Evolutionary conservation across 2,888 invertebrate genomes (phyloP).

Genomic region (Steinernema hermaphroditum): DNA sequence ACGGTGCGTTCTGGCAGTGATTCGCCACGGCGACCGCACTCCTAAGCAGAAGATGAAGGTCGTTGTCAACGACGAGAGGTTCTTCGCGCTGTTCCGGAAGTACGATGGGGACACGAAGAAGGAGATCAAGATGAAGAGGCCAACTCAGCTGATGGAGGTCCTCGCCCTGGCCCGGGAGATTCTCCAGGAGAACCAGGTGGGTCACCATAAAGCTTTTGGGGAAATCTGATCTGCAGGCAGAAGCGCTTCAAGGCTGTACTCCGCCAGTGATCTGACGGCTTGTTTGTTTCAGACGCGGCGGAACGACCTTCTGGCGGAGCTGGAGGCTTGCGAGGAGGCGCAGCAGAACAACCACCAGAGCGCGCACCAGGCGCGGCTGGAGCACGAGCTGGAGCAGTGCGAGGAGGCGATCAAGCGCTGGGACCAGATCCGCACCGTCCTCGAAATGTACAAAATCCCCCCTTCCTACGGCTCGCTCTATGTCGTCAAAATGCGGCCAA

Average conservation of each 20-base stretch:
- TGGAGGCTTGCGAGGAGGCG: slow-evolving; percentile 43
- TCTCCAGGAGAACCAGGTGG: slow-evolving; percentile 55
- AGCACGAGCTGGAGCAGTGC: slow-evolving; percentile 71
- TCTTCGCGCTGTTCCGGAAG: slow-evolving; percentile 96
- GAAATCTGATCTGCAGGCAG: not conserved
- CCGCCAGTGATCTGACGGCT: not conserved
- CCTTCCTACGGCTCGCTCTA: slow-evolving; percentile 12
- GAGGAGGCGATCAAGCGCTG: slow-evolving; percentile 76
- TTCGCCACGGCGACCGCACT: slow-evolving; percentile 95
- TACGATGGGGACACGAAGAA: slow-evolving; percentile 93
- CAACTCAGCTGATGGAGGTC: slow-evolving; percentile 94
- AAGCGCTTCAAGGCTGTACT: not conserved
- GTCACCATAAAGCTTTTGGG: too few species aligned
- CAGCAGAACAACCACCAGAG: slow-evolving; percentile 23
- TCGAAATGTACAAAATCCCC: slow-evolving; percentile 82
- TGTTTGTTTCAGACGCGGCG: slow-evolving; percentile 41
- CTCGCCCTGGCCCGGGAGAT: slow-evolving; percentile 91
- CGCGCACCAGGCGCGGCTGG: slow-evolving; percentile 34
- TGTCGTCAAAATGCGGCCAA: slow-evolving; percentile 25
- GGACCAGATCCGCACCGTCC: slow-evolving; percentile 92
- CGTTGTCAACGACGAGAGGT: slow-evolving; percentile 59
- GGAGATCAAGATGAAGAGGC: slow-evolving; percentile 93
- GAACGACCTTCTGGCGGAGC: slow-evolving; percentile 40
- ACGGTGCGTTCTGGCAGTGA: slow-evolving; percentile 93
- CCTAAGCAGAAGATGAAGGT: slow-evolving; percentile 99